phyloP scores from a whole-genome alignment of 92 coral and sea anemone species.

The Diadumene lineata region DNA sequence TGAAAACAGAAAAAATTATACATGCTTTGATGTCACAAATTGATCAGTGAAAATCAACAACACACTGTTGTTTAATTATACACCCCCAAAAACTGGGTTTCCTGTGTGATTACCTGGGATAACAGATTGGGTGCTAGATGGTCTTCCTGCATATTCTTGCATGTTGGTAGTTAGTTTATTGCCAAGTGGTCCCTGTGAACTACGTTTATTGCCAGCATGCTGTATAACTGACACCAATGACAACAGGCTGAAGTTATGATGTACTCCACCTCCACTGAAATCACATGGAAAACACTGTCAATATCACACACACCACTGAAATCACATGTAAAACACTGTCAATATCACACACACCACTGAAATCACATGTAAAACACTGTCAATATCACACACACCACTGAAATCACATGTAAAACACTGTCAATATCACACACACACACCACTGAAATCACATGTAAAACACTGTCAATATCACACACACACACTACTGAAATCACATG shows the following conservation, averaged over 20 bases:
- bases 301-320: no score
- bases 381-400: no score
- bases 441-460: no score
- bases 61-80: neutral
- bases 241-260: constrained; percentile 85
- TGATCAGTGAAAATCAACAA: no score
- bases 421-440: no score
- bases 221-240: constrained; percentile 80
- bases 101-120: neutral
- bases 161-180: constrained; percentile 45
- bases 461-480: no score
- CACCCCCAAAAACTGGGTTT: neutral
- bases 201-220: constrained; percentile 71
- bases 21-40: neutral
- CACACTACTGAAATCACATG: no score
- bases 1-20: neutral
- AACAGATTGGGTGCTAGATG: constrained; percentile 13
- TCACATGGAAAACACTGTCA: neutral
- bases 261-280: constrained; percentile 47
- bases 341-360: no score
- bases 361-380: no score
- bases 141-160: constrained; percentile 2
- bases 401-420: no score
- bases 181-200: constrained; percentile 71
- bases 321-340: no score